Evolutionary conservation across 2,797 vertebrate species (phyloP).

Genomic region (Tachyglossus aculeatus): DNA sequence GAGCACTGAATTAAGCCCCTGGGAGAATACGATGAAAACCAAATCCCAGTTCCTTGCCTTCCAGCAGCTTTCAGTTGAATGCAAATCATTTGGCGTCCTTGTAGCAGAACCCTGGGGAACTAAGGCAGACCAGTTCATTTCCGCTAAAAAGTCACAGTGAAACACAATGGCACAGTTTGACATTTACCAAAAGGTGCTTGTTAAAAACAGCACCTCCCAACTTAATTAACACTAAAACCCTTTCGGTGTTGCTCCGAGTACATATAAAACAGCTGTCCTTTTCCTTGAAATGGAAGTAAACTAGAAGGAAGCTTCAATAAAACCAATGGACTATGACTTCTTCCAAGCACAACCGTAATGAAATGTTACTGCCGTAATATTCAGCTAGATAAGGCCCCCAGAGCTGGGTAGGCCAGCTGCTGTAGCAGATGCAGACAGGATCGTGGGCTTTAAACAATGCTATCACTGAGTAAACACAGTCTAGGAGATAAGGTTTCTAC

Average conservation of each 20-base stretch:
- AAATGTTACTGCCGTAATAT: slow-evolving; percentile 59
- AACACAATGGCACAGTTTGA: slow-evolving; percentile 40
- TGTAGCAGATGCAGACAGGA: slow-evolving; percentile 62
- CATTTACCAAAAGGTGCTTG: slow-evolving; percentile 64
- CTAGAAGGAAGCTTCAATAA: slow-evolving; percentile 66
- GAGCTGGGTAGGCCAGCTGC: slow-evolving; percentile 64
- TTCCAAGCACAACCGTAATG: slow-evolving; percentile 56
- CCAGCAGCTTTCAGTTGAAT: too few relatives aligned
- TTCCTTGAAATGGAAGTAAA: slow-evolving; percentile 66
- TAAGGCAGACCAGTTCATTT: slow-evolving; percentile 15
- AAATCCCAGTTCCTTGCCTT: too few relatives aligned
- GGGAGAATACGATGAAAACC: too few relatives aligned
- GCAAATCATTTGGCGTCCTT: too few relatives aligned
- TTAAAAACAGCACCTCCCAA: slow-evolving; percentile 63
- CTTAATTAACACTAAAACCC: slow-evolving; percentile 67
- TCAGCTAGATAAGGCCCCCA: slow-evolving; percentile 55
- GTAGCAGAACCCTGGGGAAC: too few relatives aligned
- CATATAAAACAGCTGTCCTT: slow-evolving; percentile 68
- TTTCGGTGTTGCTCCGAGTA: slow-evolving; percentile 60
- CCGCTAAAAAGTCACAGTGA: slow-evolving; percentile 11
- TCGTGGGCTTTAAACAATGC: slow-evolving; percentile 52
- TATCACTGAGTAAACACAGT: slow-evolving; percentile 58
- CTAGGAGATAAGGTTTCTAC: slow-evolving; percentile 48
- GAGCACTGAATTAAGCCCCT: too few relatives aligned
- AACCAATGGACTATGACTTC: slow-evolving; percentile 71